Evolutionary conservation across 2,113 vertebrate species (phyloP), one percentile per base, ranked within the genome.

Genomic region (Cinclus mexicanus): DNA sequence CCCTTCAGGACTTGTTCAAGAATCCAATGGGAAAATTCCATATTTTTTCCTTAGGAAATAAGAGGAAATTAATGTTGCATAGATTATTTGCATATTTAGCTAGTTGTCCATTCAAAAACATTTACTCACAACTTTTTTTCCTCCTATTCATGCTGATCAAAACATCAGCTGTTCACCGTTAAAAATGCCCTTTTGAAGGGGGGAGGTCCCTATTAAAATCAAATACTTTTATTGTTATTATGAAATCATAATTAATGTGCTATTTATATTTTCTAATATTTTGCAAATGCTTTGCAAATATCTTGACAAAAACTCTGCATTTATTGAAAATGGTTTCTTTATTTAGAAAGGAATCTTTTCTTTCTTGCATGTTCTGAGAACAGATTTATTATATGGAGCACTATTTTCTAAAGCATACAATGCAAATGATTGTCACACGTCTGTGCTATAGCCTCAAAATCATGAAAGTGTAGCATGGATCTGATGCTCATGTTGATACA

Each of bases 81-180:
- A 46, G 35, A 56, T 70, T 64, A 67, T 88, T 74, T 88, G 46
- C 63, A 72, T 79, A 85, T 86, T 92, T 91, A 93, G 37, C 37
- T 42, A 49, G 14, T 24, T 52, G 17, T 53, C 65, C 25, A 33
- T 88, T 83, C 90, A 76, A 72, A 79, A 74, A 3, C 17, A 23
- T 83, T 83, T 88, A 22, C 19, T 87, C 10, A 28, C 4, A 50
- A 37, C 2, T 18, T n/a, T 61, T 39, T 53, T 24, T 9, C 11
- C n/a, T 70, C 16, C 53, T 84, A 24, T 64, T 91, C 31, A 67
- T 63, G 23, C 9, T 91, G 74, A 77, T 82, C n/a, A 20, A 60
- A 82, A 64, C 26, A 60, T 77, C 35, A 91, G 14, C 50, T 59
- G 5, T 70, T 74, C 35, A 59, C 24, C 21, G 10, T 11, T 44